Evolutionary conservation across 1,140 invertebrate species (phyloP).

Genomic region (Lineus longissimus): DNA sequence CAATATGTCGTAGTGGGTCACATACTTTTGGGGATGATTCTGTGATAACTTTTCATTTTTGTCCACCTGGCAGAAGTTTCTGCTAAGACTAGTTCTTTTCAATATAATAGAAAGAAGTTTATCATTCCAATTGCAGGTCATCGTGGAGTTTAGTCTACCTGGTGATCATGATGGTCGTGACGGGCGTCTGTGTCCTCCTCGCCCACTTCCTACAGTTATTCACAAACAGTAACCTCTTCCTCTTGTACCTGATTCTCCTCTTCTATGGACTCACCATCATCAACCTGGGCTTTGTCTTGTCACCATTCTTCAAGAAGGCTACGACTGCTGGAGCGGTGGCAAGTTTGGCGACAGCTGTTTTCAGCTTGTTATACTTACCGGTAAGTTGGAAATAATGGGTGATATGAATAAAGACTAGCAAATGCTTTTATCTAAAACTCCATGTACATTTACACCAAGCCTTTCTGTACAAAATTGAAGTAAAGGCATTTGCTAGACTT

Average conservation of each 20-base stretch:
- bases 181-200: constrained; percentile 64
- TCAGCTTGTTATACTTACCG: constrained; percentile 69
- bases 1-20: too few relatives aligned
- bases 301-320: constrained; percentile 80
- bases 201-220: constrained; percentile 71
- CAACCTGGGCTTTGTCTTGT: constrained; percentile 77
- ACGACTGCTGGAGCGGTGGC: constrained; percentile 75
- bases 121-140: constrained; percentile 60
- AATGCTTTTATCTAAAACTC: too few relatives aligned
- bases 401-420: too few relatives aligned
- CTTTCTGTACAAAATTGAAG: too few relatives aligned
- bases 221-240: constrained; percentile 70
- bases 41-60: too few relatives aligned
- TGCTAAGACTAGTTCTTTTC: too few relatives aligned
- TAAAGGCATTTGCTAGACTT: too few relatives aligned
- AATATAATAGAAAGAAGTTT: too few relatives aligned
- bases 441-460: too few relatives aligned
- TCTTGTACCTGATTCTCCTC: constrained; percentile 74
- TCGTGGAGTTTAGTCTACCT: constrained; percentile 81
- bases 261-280: constrained; percentile 79
- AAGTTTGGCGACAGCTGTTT: constrained; percentile 70
- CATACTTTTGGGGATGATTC: too few relatives aligned
- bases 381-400: constrained; percentile 30
- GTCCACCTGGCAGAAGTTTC: too few relatives aligned
- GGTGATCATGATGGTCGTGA: constrained; percentile 56